Evolutionary conservation across 2,113 vertebrate species (phyloP).

Genomic region (Tapirus terrestris): DNA sequence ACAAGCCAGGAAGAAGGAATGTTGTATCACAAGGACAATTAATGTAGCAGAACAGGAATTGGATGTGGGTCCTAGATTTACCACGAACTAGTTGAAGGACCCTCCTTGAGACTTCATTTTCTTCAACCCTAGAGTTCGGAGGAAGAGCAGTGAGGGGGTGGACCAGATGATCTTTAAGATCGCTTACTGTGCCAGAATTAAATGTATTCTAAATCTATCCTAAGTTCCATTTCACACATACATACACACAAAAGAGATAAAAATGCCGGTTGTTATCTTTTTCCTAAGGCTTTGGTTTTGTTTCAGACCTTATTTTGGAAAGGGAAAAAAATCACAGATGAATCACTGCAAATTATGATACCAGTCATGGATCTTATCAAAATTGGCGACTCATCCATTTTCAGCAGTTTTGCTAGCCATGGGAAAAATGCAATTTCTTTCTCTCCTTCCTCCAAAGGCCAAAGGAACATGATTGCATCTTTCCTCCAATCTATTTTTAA

Average conservation of each 20-base stretch:
- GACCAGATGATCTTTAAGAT: constrained; percentile 49
- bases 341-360: constrained; percentile 76
- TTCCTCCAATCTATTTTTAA: background rate
- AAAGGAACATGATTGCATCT: constrained; percentile 47
- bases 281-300: constrained; percentile 71
- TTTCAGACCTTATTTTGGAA: constrained; percentile 76
- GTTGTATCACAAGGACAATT: background rate
- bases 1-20: background rate
- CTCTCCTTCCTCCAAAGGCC: constrained; percentile 51
- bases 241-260: constrained; percentile 51
- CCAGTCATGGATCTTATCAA: constrained; percentile 74
- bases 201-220: constrained; percentile 41
- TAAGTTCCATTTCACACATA: constrained; percentile 61
- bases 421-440: constrained; percentile 54
- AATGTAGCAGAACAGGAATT: background rate
- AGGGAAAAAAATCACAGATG: constrained; percentile 67
- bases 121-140: background rate
- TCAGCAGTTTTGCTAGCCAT: constrained; percentile 68
- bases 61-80: background rate
- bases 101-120: background rate
- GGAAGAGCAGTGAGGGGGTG: background rate
- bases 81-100: background rate
- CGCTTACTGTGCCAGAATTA: constrained; percentile 49
- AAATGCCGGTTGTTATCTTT: constrained; percentile 68
- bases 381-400: constrained; percentile 70